phyloP scores from a whole-genome alignment of 2,888 invertebrate genomes.

The Helleia helle region DNA sequence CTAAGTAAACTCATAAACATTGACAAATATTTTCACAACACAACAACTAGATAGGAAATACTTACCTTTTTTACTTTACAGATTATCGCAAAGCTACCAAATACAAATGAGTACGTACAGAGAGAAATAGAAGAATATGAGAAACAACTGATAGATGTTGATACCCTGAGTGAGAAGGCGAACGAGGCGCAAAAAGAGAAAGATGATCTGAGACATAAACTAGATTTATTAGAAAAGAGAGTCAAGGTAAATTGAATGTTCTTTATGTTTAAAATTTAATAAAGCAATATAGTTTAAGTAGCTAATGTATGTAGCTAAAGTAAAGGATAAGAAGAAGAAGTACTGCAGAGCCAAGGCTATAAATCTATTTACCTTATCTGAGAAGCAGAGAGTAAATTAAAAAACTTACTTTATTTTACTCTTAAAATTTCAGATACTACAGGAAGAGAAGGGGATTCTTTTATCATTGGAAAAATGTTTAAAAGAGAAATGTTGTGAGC shows the following conservation, averaged over 20 bases:
- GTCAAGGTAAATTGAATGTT: conserved; percentile 71
- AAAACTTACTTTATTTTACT: not conserved
- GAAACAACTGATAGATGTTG: conserved; percentile 85
- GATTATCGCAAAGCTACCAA: conserved; percentile 78
- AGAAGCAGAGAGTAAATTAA: not conserved
- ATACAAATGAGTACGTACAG: conserved; percentile 76
- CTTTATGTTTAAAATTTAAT: not conserved
- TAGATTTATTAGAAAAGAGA: conserved; percentile 80
- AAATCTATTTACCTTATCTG: too few relatives aligned
- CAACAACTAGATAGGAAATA: too few relatives aligned
- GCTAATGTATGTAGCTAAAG: too few relatives aligned
- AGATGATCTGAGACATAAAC: conserved; percentile 76
- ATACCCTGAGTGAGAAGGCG: conserved; percentile 80
- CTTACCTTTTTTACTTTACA: too few relatives aligned
- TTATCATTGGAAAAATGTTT: conserved; percentile 82
- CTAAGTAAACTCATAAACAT: too few relatives aligned
- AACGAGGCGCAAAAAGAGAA: conserved; percentile 80
- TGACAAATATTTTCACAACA: too few relatives aligned
- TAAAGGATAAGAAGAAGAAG: too few relatives aligned
- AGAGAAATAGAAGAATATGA: conserved; percentile 84
- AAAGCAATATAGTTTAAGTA: too few relatives aligned
- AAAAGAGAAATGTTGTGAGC: conserved; percentile 83
- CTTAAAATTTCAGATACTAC: conserved; percentile 78
- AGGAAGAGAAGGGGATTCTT: conserved; percentile 84
- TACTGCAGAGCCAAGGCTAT: not conserved